Conservation (phyloP, 2,113 vertebrate genomes). For the Pteronura brasiliensis region DNA sequence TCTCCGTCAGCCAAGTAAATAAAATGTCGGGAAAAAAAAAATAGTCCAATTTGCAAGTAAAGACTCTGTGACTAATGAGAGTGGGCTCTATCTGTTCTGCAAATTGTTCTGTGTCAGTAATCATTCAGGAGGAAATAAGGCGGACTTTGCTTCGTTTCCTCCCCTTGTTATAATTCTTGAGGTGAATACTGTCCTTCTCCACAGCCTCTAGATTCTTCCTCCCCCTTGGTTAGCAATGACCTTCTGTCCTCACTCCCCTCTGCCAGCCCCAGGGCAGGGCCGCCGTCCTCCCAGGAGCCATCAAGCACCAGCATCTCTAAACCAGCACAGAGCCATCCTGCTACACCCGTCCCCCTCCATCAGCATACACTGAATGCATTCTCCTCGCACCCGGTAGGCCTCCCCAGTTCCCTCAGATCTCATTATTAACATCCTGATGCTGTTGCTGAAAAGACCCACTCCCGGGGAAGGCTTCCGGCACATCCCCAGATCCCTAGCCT, state of each 20-base stretch:
- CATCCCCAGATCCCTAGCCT: background rate
- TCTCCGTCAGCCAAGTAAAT: too few species aligned
- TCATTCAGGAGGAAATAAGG: background rate
- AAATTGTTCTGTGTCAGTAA: background rate
- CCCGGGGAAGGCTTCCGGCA: background rate
- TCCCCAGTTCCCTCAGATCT: background rate
- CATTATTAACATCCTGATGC: background rate
- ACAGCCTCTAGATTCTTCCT: background rate
- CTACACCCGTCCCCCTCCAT: accelerated
- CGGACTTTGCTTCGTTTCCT: background rate
- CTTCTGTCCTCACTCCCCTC: background rate
- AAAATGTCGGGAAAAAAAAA: too few species aligned
- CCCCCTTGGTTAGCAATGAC: background rate
- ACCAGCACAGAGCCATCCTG: accelerated
- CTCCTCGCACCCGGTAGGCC: background rate
- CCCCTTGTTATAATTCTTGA: background rate
- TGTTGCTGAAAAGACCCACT: background rate
- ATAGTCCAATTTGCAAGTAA: background rate
- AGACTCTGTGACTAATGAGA: background rate
- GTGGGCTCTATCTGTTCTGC: background rate
- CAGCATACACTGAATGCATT: background rate
- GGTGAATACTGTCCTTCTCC: background rate
- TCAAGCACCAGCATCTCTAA: background rate
- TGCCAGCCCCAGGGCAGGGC: background rate
- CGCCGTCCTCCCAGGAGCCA: background rate